Evolutionary conservation across 2,888 invertebrate genomes (phyloP).

Genomic region (Ypsolopha scabrella): DNA sequence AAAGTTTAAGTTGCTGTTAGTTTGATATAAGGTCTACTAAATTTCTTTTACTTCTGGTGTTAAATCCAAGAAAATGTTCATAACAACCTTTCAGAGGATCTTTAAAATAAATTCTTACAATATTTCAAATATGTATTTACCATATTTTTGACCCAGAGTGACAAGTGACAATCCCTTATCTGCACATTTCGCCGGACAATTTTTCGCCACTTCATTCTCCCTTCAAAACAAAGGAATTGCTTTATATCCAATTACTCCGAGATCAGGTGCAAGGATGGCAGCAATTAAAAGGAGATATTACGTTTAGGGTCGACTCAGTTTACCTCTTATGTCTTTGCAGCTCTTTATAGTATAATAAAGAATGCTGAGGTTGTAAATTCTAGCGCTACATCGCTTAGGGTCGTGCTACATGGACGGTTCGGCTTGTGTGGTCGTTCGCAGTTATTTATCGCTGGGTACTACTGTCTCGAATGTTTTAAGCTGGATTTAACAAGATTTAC

Average conservation of each 20-base stretch:
- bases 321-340: slow-evolving; percentile 29
- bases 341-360: slow-evolving; percentile 62
- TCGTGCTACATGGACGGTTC: background rate
- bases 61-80: no score
- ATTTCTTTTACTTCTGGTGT: no score
- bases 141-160: no score
- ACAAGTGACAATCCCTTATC: no score
- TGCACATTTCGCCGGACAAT: background rate
- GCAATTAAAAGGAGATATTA: slow-evolving; percentile 55
- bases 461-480: no score
- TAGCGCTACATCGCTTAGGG: slow-evolving; percentile 44
- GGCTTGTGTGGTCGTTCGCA: slow-evolving; percentile 18
- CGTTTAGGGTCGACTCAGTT: slow-evolving; percentile 26
- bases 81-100: no score
- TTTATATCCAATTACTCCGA: slow-evolving; percentile 23
- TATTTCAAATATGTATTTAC: no score
- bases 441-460: no score
- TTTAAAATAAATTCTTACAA: no score
- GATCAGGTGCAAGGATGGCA: slow-evolving; percentile 43
- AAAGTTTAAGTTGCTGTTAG: no score
- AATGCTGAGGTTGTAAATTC: slow-evolving; percentile 53
- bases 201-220: slow-evolving; percentile 5
- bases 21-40: no score
- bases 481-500: no score
- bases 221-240: slow-evolving; percentile 16